These are phyloP conservation scores for Apistogramma diplotaenia DNA, from an alignment of 2,113 vertebrate species.

Conservation along the genomic window DNA sequence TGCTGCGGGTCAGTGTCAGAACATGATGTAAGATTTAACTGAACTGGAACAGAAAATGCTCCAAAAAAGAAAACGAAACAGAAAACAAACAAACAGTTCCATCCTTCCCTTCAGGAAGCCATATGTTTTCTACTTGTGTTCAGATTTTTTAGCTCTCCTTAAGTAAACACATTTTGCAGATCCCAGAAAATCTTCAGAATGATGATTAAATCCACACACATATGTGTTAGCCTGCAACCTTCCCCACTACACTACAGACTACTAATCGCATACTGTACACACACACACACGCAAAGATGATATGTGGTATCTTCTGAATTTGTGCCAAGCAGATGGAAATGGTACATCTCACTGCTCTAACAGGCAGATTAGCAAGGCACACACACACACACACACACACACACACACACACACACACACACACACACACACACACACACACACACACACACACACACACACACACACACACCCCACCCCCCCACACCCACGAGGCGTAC, in stretches of 20 bases:
- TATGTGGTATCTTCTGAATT: conserved; percentile 29
- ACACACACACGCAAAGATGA: not conserved
- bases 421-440: too few species aligned
- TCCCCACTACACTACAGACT: conserved; percentile 33
- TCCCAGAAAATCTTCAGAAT: conserved; percentile 4
- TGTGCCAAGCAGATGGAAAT: conserved; percentile 61
- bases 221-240: conserved; percentile 15
- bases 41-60: not conserved
- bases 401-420: too few species aligned
- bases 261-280: conserved; percentile 18
- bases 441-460: too few species aligned
- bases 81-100: too few species aligned
- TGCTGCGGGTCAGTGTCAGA: not conserved
- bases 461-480: too few species aligned
- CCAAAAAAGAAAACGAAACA: too few species aligned
- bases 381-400: not conserved
- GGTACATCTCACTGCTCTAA: conserved; percentile 55
- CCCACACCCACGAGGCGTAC: too few species aligned
- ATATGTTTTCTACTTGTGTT: not conserved
- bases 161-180: conserved; percentile 3
- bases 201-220: not conserved
- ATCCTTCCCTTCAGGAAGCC: not conserved
- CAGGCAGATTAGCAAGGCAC: conserved; percentile 47
- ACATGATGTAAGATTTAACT: not conserved
- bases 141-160: not conserved